Evolutionary conservation across 2,888 invertebrate species (phyloP).

Genomic region (Sicus ferrugineus): DNA sequence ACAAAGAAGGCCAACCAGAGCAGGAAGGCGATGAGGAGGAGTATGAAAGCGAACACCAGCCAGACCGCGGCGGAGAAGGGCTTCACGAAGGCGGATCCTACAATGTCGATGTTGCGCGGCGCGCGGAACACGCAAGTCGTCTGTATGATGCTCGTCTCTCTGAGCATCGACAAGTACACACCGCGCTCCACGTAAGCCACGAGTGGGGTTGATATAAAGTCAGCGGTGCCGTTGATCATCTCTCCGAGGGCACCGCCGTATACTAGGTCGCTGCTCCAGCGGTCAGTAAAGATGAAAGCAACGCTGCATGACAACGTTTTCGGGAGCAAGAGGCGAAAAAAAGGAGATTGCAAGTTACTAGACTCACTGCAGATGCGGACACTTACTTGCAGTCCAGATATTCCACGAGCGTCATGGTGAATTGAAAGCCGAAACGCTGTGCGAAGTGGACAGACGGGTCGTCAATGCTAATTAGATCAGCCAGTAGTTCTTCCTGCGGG

Average conservation of each 20-base stretch:
- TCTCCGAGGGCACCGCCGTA: slow-evolving; percentile 55
- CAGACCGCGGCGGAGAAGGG: slow-evolving; percentile 70
- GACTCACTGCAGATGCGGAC: no score
- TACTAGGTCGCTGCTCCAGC: slow-evolving; percentile 52
- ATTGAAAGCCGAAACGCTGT: slow-evolving; percentile 50
- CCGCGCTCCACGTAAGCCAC: slow-evolving; percentile 45
- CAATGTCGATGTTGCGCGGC: slow-evolving; percentile 67
- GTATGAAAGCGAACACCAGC: slow-evolving; percentile 64
- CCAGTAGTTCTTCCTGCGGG: slow-evolving; percentile 43
- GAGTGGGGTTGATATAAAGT: slow-evolving; percentile 48
- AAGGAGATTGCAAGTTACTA: no score
- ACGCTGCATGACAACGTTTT: slow-evolving; percentile 46
- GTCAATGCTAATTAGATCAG: slow-evolving; percentile 46
- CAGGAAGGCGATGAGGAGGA: slow-evolving; percentile 55
- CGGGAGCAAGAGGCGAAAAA: neutral
- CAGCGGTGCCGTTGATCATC: slow-evolving; percentile 48
- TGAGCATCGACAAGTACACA: slow-evolving; percentile 40
- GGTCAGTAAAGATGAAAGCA: slow-evolving; percentile 41
- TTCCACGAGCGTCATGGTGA: slow-evolving; percentile 49
- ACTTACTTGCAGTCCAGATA: slow-evolving; percentile 53
- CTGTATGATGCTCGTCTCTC: slow-evolving; percentile 50
- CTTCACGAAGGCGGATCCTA: slow-evolving; percentile 69
- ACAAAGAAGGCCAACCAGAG: slow-evolving; percentile 59
- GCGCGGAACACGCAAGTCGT: slow-evolving; percentile 69
- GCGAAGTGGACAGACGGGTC: slow-evolving; percentile 50